These are phyloP conservation scores for Tetragnatha montana DNA, from an alignment of 2,888 invertebrate species.

Conservation along the genomic window DNA sequence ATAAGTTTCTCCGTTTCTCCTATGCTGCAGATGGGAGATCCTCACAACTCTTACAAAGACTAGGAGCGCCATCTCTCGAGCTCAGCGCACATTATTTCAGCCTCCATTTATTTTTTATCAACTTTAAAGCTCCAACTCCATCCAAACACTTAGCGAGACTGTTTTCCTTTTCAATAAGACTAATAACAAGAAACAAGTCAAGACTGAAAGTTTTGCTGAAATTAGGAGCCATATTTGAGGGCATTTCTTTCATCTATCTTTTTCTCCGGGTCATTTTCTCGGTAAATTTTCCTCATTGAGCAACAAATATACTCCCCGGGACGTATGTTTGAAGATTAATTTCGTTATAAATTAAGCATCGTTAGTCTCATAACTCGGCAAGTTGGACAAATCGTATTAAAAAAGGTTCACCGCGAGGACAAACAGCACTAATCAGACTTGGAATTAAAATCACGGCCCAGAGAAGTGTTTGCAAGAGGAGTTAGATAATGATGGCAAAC, in stretches of 20 bases:
- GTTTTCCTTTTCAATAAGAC: conserved; percentile 25
- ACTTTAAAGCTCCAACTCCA: conserved; percentile 49
- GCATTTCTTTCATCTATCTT: not conserved
- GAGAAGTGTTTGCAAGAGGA: conserved; percentile 53
- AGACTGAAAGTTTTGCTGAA: not conserved
- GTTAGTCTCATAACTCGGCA: conserved; percentile 33
- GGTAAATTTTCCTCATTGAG: not conserved
- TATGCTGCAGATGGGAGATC: too few relatives aligned
- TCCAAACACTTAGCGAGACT: conserved; percentile 28
- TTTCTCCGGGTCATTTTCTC: not conserved
- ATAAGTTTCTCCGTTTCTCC: too few relatives aligned
- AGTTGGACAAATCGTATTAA: conserved; percentile 12
- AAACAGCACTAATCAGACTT: conserved; percentile 62
- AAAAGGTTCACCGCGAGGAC: conserved; percentile 21
- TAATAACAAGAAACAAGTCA: conserved; percentile 5
- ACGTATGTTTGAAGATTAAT: conserved; percentile 46
- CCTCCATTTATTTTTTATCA: not conserved
- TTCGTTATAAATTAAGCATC: conserved; percentile 66
- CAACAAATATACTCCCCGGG: not conserved
- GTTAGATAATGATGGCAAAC: conserved; percentile 68
- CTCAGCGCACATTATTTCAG: conserved; percentile 27
- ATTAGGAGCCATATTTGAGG: not conserved
- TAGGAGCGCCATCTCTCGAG: conserved; percentile 57
- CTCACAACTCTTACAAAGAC: not conserved
- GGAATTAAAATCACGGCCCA: conserved; percentile 64